Conservation (phyloP, 2,797 vertebrate genomes). For the Remorina albescens region DNA sequence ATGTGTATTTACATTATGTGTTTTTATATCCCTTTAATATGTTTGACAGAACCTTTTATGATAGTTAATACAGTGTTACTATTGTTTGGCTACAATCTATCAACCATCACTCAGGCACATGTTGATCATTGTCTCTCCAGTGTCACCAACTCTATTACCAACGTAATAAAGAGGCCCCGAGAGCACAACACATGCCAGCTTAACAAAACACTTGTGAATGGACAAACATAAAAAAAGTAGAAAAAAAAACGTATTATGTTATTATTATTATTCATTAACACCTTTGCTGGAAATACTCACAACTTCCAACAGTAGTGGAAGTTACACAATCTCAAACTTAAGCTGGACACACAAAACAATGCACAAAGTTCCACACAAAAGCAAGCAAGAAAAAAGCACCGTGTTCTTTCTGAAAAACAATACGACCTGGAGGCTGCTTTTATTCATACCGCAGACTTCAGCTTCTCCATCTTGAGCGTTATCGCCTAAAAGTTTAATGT, state of each 20-base stretch:
- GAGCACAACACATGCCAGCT: too few relatives aligned
- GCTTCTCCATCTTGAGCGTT: background rate
- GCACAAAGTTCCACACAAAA: background rate
- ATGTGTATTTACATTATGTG: too few relatives aligned
- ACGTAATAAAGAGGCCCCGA: background rate
- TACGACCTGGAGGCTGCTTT: background rate
- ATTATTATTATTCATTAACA: too few relatives aligned
- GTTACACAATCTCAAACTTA: background rate
- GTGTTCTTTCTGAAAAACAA: background rate
- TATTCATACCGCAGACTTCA: slow-evolving; percentile 10
- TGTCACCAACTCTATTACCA: background rate
- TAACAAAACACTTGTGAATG: too few relatives aligned
- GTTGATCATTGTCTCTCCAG: background rate
- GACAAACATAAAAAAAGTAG: too few relatives aligned
- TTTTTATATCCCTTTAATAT: background rate
- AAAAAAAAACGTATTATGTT: too few relatives aligned
- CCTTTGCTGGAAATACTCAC: too few relatives aligned
- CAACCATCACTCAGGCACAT: background rate
- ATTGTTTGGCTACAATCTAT: background rate
- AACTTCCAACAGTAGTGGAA: background rate
- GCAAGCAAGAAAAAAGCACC: background rate
- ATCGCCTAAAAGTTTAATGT: slow-evolving; percentile 15
- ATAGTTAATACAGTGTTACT: background rate
- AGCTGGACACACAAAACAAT: background rate
- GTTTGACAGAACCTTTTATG: background rate